These are phyloP conservation scores for Drosophila littoralis DNA, from an alignment of 1,140 invertebrate species.

Conservation along the genomic window DNA sequence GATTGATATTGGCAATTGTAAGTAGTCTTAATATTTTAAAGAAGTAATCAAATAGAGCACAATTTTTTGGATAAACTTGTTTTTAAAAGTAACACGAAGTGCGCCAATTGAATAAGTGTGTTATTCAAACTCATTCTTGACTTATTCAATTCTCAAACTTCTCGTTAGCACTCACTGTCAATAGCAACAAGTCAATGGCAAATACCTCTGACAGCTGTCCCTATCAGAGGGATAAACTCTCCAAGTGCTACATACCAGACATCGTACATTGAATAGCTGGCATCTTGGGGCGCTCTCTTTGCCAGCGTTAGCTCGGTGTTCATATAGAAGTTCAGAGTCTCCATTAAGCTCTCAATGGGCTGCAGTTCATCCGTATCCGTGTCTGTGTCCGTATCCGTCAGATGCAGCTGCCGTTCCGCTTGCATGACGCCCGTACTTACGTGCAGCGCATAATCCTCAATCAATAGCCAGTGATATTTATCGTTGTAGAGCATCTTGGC, in stretches of 20 bases:
- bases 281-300: constrained; percentile 60
- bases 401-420: constrained; percentile 27
- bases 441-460: constrained; percentile 81
- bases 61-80: too few species aligned
- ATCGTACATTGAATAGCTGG: constrained; percentile 72
- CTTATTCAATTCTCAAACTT: background rate
- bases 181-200: constrained; percentile 38
- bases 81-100: background rate
- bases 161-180: constrained; percentile 27
- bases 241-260: constrained; percentile 63
- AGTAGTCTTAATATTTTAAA: too few species aligned
- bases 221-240: constrained; percentile 1
- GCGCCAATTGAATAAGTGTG: background rate
- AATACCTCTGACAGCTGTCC: constrained; percentile 29
- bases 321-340: constrained; percentile 80
- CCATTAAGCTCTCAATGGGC: constrained; percentile 79
- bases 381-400: constrained; percentile 11
- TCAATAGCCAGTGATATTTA: constrained; percentile 84
- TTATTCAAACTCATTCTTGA: constrained; percentile 11
- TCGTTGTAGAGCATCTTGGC: constrained; percentile 81
- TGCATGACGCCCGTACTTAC: constrained; percentile 31
- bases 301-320: constrained; percentile 82
- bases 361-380: constrained; percentile 40
- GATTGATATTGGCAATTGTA: too few species aligned
- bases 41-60: too few species aligned